A percentile compares a stretch with the other conserved stretches of the same genome.
These are phyloP conservation scores for Hemistola chrysoprasaria DNA, from an alignment of 2,888 invertebrate genomes.

Conservation along the genomic window DNA sequence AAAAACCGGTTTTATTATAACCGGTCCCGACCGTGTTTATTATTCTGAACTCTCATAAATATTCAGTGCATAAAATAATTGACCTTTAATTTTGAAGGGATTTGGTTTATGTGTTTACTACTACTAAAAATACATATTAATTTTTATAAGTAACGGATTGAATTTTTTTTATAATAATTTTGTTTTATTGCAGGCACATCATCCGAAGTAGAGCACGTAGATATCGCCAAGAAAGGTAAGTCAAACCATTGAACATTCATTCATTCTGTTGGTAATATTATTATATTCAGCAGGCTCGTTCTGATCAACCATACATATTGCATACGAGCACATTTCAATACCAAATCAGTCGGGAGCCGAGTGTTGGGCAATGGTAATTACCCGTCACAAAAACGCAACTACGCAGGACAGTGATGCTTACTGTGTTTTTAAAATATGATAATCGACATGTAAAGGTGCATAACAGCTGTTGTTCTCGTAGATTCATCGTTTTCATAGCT, in stretches of 20 bases:
- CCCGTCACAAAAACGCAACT: constrained; percentile 42
- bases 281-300: constrained; percentile 2
- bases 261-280: constrained; percentile 13
- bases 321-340: constrained; percentile 58
- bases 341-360: constrained; percentile 42
- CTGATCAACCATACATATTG: constrained; percentile 9
- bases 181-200: constrained; percentile 66
- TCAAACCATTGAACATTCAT: constrained; percentile 27
- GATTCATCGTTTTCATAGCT: no score
- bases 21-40: constrained; percentile 48
- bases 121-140: constrained; percentile 2
- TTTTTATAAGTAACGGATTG: no score
- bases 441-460: no score
- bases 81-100: constrained; percentile 56
- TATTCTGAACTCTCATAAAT: constrained; percentile 61
- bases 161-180: constrained; percentile 19
- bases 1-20: constrained; percentile 58
- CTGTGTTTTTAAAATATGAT: constrained; percentile 46
- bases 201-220: constrained; percentile 63
- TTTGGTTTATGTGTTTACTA: constrained; percentile 39
- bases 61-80: constrained; percentile 59
- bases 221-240: constrained; percentile 73
- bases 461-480: no score
- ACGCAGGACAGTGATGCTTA: constrained; percentile 44
- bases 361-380: constrained; percentile 14